A percentile compares a stretch with the other conserved stretches of the same genome.
Evolutionary conservation across 2,888 invertebrate species (phyloP).

Genomic region (Chaetoderma sp.): DNA sequence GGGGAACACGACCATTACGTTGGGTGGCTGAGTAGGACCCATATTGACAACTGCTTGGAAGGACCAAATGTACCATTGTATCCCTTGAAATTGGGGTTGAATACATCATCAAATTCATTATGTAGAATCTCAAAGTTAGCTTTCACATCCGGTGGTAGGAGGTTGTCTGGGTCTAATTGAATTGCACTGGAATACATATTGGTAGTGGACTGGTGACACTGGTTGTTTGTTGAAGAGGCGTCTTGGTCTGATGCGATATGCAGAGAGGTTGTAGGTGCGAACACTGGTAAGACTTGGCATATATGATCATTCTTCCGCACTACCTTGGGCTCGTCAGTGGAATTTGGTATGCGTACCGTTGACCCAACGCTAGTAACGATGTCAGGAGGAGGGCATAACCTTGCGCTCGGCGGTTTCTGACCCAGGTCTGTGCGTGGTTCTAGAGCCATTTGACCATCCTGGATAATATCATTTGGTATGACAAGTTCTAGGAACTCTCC

Average conservation of each 20-base stretch:
- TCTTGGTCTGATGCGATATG: no score
- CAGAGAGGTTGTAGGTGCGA: not conserved
- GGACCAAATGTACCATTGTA: constrained; percentile 38
- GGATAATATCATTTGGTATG: constrained; percentile 10
- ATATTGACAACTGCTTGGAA: constrained; percentile 39
- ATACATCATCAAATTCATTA: constrained; percentile 28
- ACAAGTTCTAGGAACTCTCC: constrained; percentile 31
- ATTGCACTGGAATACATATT: not conserved
- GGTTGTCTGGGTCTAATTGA: constrained; percentile 25
- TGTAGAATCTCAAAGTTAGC: constrained; percentile 12
- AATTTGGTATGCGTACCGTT: constrained; percentile 24
- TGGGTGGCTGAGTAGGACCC: constrained; percentile 43
- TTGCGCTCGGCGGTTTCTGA: not conserved
- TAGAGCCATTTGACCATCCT: constrained; percentile 7
- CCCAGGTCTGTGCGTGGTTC: constrained; percentile 5
- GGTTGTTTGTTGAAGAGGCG: no score
- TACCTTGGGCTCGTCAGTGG: constrained; percentile 4
- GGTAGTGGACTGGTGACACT: no score
- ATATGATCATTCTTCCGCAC: constrained; percentile 29
- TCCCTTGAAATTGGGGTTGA: constrained; percentile 27
- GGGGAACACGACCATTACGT: constrained; percentile 40
- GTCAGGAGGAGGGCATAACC: constrained; percentile 24
- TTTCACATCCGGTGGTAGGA: not conserved
- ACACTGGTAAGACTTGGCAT: constrained; percentile 22
- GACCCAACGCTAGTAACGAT: constrained; percentile 23